Base-by-base conservation (phyloP, 2,888 invertebrate genomes). In the Stenotaenia linearis region DNA sequence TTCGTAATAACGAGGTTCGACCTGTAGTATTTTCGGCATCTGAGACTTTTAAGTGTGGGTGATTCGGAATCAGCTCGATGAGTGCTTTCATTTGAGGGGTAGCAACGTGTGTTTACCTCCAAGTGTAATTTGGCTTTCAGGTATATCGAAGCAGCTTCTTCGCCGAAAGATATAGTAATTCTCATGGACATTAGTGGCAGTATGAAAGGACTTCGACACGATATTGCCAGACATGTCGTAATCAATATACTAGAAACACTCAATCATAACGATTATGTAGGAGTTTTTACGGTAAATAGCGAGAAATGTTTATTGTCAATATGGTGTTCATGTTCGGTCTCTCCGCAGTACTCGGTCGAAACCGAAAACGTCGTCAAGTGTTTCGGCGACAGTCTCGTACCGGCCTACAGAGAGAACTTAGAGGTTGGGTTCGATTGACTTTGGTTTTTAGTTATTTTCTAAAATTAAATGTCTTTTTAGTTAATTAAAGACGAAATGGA, bases 191-290 rank as follows among this genome's bases (percentile, higher is more conserved):
- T 92, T 80, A 97, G 97, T 77, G 99, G 99, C 21, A 98, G 97
- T 23, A 99, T 99, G 98, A 92, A 92, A 35, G 98, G 98, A 0
- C 92, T 93, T 80, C 89, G 93, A 82, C 91, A 94, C 84, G 95
- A 96, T 87, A 97, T 98, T 83, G 97, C 96, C 15, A 91, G 92
- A 84, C 91, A 93, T 84, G 98, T 98, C 0, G 92, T 98, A 25
- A 90, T 91, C 80, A 92, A 93, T 56, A 92, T 99, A 80, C 87
- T 99, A 83, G 95, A 96, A 81, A 98, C 99, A 0, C 90, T 99
- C 77, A 97, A 96, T 7, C 98, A 98, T 85, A 98, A 99, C 86
- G 99, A 99, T 87, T 98, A 93, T 85, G 94, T 99, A 80, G 98
- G 97, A 84, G 92, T 99, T 32, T 91, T 95, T 83, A 91, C 91